Percentiles rank a stretch among this genome's conserved stretches.
These are phyloP conservation scores for Diacarnus erythraeanus DNA, from an alignment of 37 sponge, comb jelly and placozoan genomes.

Conservation along the genomic window DNA sequence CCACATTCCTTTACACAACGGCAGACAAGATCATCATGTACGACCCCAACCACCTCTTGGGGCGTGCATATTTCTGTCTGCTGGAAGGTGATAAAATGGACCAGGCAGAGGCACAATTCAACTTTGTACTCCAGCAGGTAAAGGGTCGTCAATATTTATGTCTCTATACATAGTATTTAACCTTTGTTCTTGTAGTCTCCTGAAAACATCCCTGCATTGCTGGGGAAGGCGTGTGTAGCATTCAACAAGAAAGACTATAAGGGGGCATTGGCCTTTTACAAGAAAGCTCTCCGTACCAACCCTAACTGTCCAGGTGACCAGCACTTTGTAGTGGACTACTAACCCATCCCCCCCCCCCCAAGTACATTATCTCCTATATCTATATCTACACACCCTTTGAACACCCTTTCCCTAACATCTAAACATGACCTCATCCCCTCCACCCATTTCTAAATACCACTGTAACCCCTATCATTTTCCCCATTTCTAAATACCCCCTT, in stretches of 20 bases:
- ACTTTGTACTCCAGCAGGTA: constrained; percentile 91
- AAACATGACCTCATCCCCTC: too few relatives aligned
- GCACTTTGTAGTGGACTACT: not conserved
- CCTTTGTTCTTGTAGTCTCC: constrained; percentile 31
- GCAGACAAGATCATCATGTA: constrained; percentile 99
- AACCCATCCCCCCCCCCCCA: too few relatives aligned
- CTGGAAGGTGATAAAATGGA: constrained; percentile 97
- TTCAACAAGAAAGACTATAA: constrained; percentile 97
- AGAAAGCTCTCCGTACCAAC: constrained; percentile 87
- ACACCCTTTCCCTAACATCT: too few relatives aligned
- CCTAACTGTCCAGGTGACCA: constrained; percentile 79
- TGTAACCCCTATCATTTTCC: too few relatives aligned
- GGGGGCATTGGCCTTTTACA: constrained; percentile 90
- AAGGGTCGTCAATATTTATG: not conserved
- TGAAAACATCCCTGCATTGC: constrained; percentile 71
- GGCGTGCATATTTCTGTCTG: constrained; percentile 94
- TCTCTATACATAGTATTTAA: not conserved
- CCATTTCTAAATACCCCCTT: too few relatives aligned
- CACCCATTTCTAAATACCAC: too few relatives aligned
- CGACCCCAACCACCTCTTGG: constrained; percentile 88
- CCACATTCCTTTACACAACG: constrained; percentile 87
- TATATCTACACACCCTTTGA: too few relatives aligned
- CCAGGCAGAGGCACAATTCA: constrained; percentile 98
- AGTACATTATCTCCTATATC: too few relatives aligned
- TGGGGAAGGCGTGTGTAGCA: constrained; percentile 93